Conservation (phyloP, 2,113 vertebrate species). For the Lota lota region DNA sequence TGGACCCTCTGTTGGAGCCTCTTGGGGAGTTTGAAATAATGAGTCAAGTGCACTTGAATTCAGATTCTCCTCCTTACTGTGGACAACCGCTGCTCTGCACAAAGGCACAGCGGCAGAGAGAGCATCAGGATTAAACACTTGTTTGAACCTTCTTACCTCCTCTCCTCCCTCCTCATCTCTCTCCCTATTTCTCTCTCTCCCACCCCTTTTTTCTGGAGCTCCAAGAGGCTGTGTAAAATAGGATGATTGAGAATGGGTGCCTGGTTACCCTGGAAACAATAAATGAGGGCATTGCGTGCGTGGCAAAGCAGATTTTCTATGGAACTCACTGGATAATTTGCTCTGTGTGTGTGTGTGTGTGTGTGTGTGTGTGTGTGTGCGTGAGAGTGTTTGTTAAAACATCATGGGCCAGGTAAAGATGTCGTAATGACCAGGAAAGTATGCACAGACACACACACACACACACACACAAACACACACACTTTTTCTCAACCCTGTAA, state of each 20-base stretch:
- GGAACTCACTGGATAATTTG: slow-evolving; percentile 35
- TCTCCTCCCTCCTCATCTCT: neutral
- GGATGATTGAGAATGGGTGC: slow-evolving; percentile 53
- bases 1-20: no score
- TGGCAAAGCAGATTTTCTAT: slow-evolving; percentile 56
- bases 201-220: slow-evolving; percentile 8
- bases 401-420: slow-evolving; percentile 1
- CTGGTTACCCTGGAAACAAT: slow-evolving; percentile 67
- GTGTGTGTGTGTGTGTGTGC: neutral
- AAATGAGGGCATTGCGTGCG: slow-evolving; percentile 60
- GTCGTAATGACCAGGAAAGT: neutral
- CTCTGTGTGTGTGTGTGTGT: slow-evolving; percentile 16
- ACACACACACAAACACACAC: neutral
- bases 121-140: neutral
- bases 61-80: no score
- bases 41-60: no score
- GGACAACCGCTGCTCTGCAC: no score
- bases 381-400: neutral
- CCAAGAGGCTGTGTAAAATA: slow-evolving; percentile 27
- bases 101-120: neutral
- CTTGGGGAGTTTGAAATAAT: no score
- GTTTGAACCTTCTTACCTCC: neutral
- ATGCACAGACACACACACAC: neutral
- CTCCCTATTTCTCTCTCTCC: slow-evolving; percentile 8
- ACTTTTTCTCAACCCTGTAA: neutral